Evolutionary conservation across 2,888 invertebrate genomes (phyloP), one percentile per base, ranked within the genome.

Genomic region (Coleophora deauratella): DNA sequence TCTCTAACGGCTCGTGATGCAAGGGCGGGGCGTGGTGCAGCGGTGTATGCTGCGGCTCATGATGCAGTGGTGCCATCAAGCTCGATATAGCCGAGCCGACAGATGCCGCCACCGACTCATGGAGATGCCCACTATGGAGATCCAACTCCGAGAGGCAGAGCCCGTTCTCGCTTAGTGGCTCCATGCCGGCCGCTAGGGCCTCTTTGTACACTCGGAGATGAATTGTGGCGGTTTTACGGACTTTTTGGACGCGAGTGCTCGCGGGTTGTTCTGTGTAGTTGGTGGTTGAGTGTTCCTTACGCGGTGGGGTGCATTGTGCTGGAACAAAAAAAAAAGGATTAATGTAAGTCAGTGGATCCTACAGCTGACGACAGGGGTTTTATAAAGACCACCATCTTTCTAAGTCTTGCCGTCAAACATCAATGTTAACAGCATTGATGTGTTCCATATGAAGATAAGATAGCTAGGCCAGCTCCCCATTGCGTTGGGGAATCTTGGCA

Each of bases 111-210:
- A 86, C 85, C 3, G 82, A 82, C 63, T 86, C 86, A 55, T 86
- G 86, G 42, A 86, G 58, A 55, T 88, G 88, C 1, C 79, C 75
- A 27, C 84, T 79, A 51, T 87, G 87, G 35, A 87, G 71, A 51
- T 86, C 91, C 55, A 93, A 85, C 78, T 93, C 93, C 63, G 92
- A 92, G 39, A 93, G 88, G 61, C 92, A 93, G 58, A 93, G 87
- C 57, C 91, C 90, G 62, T 89, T 88, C 80, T 92, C 91, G 69
- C 88, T 86, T 58, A 91, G 84, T 66, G 89, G 88, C 86, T 91
- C 91, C 88, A 91, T 88, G 46, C 90, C 88, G 65, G 90, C 90
- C 89, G 90, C 89, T 63, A 85, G 84, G 73, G 82, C 82, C 75
- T 87, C 87, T 62, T 88, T 87, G 67, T 86, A 86, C 81, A 86